Percentiles rank a stretch among this genome's conserved stretches.
phyloP scores from a whole-genome alignment of 2,888 invertebrate species.

The Panopea generosa region DNA sequence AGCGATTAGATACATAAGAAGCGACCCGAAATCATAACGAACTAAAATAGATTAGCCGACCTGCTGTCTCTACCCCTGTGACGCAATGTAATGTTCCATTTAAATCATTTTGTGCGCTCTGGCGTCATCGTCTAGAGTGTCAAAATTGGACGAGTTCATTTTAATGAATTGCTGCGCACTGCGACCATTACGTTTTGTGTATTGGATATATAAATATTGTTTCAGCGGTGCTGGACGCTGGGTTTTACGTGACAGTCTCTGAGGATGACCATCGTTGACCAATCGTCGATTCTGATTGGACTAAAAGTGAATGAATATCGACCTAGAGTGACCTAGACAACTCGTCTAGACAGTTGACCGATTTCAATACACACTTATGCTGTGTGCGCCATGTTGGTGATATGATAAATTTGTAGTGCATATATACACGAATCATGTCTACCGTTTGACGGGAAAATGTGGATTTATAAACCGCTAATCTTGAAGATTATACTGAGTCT shows the following conservation, averaged over 20 bases:
- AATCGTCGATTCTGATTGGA: conserved; percentile 5
- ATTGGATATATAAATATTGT: no score
- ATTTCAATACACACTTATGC: conserved; percentile 8
- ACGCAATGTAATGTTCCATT: conserved; percentile 18
- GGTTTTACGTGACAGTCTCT: background rate
- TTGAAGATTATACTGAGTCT: no score
- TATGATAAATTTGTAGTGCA: background rate
- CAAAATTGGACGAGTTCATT: conserved; percentile 26
- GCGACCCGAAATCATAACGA: no score
- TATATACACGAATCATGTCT: conserved; percentile 7
- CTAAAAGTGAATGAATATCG: conserved; percentile 4
- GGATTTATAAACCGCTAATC: background rate
- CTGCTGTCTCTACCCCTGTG: no score
- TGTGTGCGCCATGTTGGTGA: conserved; percentile 7
- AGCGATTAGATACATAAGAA: no score
- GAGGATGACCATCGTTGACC: background rate
- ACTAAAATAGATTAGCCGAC: no score
- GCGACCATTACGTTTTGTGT: no score
- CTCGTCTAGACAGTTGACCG: conserved; percentile 9
- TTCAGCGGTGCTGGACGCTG: background rate
- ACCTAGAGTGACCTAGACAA: conserved; percentile 13
- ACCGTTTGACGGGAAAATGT: conserved; percentile 7
- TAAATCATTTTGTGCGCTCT: conserved; percentile 15
- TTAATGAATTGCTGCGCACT: no score
- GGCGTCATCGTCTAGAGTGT: conserved; percentile 18